Conservation (phyloP, 2,888 invertebrate species). For the Melieria omissa region DNA sequence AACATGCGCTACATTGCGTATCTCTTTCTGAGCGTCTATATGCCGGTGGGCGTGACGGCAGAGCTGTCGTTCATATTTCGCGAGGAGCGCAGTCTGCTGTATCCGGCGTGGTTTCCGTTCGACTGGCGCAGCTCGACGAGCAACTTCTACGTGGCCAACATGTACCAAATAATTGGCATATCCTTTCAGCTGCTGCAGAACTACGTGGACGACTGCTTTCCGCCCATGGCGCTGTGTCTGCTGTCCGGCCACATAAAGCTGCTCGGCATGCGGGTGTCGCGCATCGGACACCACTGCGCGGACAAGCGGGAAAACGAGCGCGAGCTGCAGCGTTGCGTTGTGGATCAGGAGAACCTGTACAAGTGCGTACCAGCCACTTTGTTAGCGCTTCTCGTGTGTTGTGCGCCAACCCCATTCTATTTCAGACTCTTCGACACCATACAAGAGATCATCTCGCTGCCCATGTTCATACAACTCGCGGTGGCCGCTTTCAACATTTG, state of each 20-base stretch:
- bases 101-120: slow-evolving; percentile 57
- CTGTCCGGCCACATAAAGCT: slow-evolving; percentile 52
- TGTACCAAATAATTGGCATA: slow-evolving; percentile 53
- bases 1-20: slow-evolving; percentile 44
- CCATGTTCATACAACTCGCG: slow-evolving; percentile 53
- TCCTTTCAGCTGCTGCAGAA: slow-evolving; percentile 46
- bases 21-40: slow-evolving; percentile 46
- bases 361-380: slow-evolving; percentile 39
- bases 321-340: slow-evolving; percentile 50
- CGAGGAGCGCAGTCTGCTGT: slow-evolving; percentile 48
- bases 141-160: slow-evolving; percentile 48
- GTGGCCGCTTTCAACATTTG: slow-evolving; percentile 51
- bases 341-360: slow-evolving; percentile 50
- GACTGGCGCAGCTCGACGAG: slow-evolving; percentile 49
- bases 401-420: not conserved
- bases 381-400: not conserved
- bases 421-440: slow-evolving; percentile 40
- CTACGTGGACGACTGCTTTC: slow-evolving; percentile 51
- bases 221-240: slow-evolving; percentile 50
- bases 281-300: slow-evolving; percentile 44
- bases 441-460: slow-evolving; percentile 52
- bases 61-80: slow-evolving; percentile 50
- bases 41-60: slow-evolving; percentile 46
- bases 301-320: slow-evolving; percentile 37
- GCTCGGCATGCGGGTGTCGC: slow-evolving; percentile 48